phyloP scores from a whole-genome alignment of 2,888 invertebrate species.

The Epirrita christyi region DNA sequence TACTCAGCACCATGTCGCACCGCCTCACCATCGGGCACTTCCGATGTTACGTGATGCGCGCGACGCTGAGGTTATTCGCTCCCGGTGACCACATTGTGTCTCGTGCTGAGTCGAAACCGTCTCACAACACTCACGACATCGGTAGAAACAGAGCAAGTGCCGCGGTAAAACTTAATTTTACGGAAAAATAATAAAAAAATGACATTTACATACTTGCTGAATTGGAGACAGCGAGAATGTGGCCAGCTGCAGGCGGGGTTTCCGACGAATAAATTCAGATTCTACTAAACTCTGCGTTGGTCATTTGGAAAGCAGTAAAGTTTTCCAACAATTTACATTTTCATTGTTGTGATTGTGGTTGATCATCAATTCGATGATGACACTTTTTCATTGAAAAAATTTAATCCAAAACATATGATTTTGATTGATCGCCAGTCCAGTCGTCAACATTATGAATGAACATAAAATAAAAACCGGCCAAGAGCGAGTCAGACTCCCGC shows the following conservation, averaged over 20 bases:
- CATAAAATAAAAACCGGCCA: no score
- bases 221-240: constrained; percentile 80
- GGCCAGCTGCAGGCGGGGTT: constrained; percentile 71
- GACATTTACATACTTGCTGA: constrained; percentile 86
- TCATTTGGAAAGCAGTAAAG: background rate
- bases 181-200: constrained; percentile 58
- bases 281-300: background rate
- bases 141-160: constrained; percentile 40
- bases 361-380: no score
- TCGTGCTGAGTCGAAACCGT: background rate
- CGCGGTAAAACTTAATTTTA: constrained; percentile 48
- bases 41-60: constrained; percentile 75
- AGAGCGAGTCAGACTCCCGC: no score
- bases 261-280: constrained; percentile 58
- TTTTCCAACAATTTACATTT: no score
- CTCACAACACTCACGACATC: constrained; percentile 13
- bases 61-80: constrained; percentile 71
- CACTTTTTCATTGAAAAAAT: no score
- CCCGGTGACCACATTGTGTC: constrained; percentile 55
- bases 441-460: no score
- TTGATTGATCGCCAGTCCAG: background rate
- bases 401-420: constrained; percentile 31
- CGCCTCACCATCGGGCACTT: constrained; percentile 77
- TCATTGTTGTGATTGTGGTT: no score
- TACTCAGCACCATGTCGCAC: constrained; percentile 92